Evolutionary conservation across 2,888 invertebrate genomes (phyloP), one percentile per base, ranked within the genome.

Genomic region (Trichogramma evanescens): DNA sequence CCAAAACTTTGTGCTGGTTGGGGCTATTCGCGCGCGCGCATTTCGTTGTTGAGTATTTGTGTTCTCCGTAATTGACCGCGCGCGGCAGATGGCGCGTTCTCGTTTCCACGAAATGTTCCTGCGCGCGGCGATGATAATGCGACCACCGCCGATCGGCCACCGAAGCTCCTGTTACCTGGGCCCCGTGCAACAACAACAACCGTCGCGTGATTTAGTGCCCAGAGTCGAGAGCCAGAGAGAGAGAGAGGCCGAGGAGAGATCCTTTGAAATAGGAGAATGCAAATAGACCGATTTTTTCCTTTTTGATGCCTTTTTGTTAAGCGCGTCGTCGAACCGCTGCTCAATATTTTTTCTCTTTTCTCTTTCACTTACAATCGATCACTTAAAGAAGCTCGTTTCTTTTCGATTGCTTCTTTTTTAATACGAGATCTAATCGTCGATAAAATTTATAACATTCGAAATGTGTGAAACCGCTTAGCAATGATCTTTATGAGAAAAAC

Each of bases 241-340:
- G 53, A 56, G 53, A 62, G 61, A 58, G 41, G 8, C 49, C 13
- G 42, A 45, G 10, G 41, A 6, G 49, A n/a, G 13, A 44, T 42
- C 44, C 53, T 62, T 58, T 56, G 58, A 62, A 62, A 62, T 62
- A 56, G 58, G 53, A 62, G 61, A 58, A 38, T 26, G 49, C 45
- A 26, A 26, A 26, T 26, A 26, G 26, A 26, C 26, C 26, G 26
- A 26, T 26, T 26, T 26, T 26, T 26, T 26, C 26, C 26, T 26
- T 26, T 26, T 26, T 26, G 26, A 1, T 26, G 50, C 26, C 13
- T 1, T 26, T 26, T 26, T 26, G 26, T 2, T 26, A 26, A 26
- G 13, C 13, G 46, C n/a, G 48, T 48, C 6, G n/a, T 1, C 9
- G 48, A 8, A 2, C n/a, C 10, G 48, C 48, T n/a, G 6, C 9